Percentiles rank a stretch among this genome's conserved stretches.
These are phyloP conservation scores for Rhagophthalmus giganteus DNA, from an alignment of 2,888 invertebrate species.

Conservation along the genomic window DNA sequence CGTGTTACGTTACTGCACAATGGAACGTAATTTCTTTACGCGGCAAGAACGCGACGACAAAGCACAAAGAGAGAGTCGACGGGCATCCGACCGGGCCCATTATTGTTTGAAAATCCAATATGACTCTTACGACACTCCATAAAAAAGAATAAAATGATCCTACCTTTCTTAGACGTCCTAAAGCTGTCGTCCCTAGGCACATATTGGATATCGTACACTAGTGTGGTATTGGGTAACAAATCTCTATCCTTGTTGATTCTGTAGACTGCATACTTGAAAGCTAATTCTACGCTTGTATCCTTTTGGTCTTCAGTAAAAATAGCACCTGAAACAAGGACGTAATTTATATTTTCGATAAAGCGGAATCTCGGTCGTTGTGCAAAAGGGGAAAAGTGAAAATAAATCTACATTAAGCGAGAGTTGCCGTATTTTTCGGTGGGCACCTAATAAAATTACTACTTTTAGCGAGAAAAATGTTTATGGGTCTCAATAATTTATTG, in stretches of 20 bases:
- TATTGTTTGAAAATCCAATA: too few relatives aligned
- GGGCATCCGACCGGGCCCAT: too few relatives aligned
- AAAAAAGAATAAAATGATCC: slow-evolving; percentile 33
- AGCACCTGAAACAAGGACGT: slow-evolving; percentile 68
- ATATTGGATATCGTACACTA: slow-evolving; percentile 92
- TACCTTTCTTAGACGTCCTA: slow-evolving; percentile 88
- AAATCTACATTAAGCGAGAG: background rate
- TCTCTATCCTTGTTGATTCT: slow-evolving; percentile 86
- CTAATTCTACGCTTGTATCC: slow-evolving; percentile 83
- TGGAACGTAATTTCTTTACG: too few relatives aligned
- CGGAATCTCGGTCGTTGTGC: background rate
- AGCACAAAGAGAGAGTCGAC: too few relatives aligned
- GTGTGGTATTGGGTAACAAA: slow-evolving; percentile 80
- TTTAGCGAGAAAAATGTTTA: too few relatives aligned
- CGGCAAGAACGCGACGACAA: too few relatives aligned
- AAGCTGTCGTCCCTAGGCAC: slow-evolving; percentile 89
- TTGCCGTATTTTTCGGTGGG: background rate
- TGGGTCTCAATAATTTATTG: background rate
- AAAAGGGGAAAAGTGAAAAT: background rate
- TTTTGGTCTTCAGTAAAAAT: slow-evolving; percentile 90
- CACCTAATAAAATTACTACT: too few relatives aligned
- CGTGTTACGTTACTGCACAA: too few relatives aligned
- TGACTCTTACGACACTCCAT: too few relatives aligned
- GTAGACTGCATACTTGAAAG: slow-evolving; percentile 94
- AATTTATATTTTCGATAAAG: background rate